phyloP scores from a whole-genome alignment of 2,797 vertebrate genomes.

The Phylloscopus collybita region DNA sequence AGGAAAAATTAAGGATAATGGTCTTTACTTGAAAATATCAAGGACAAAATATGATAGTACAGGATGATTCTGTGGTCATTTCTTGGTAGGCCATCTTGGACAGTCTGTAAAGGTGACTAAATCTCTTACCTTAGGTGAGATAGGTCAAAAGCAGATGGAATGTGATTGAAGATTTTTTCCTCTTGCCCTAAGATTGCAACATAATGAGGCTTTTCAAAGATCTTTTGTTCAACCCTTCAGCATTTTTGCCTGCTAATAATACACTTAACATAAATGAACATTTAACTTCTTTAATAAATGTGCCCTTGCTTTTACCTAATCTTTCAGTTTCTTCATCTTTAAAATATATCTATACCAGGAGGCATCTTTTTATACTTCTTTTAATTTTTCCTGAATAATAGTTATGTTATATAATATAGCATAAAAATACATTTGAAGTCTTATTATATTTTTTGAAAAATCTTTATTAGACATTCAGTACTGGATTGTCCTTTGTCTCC shows the following conservation, averaged over 20 bases:
- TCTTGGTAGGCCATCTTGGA: neutral
- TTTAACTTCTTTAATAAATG: neutral
- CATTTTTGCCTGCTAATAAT: neutral
- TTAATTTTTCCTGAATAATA: neutral
- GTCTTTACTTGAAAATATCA: neutral
- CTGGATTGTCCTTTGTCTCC: neutral
- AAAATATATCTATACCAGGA: neutral
- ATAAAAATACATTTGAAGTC: neutral
- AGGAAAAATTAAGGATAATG: neutral
- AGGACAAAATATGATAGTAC: neutral
- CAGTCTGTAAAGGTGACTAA: neutral
- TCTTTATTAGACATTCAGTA: constrained; percentile 1
- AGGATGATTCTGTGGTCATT: neutral
- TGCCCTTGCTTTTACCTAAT: neutral
- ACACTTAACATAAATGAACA: neutral
- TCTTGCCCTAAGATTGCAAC: neutral
- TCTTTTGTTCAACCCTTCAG: neutral
- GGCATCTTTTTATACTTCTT: neutral
- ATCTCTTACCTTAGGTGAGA: neutral
- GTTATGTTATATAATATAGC: neutral
- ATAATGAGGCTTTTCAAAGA: neutral
- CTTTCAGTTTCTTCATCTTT: neutral
- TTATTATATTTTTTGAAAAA: neutral
- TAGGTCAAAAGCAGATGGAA: neutral
- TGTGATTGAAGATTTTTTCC: neutral